Percentiles rank a stretch among this genome's conserved stretches.
These are phyloP conservation scores for Leiothrix lutea DNA, from an alignment of 2,113 vertebrate species.

Conservation along the genomic window DNA sequence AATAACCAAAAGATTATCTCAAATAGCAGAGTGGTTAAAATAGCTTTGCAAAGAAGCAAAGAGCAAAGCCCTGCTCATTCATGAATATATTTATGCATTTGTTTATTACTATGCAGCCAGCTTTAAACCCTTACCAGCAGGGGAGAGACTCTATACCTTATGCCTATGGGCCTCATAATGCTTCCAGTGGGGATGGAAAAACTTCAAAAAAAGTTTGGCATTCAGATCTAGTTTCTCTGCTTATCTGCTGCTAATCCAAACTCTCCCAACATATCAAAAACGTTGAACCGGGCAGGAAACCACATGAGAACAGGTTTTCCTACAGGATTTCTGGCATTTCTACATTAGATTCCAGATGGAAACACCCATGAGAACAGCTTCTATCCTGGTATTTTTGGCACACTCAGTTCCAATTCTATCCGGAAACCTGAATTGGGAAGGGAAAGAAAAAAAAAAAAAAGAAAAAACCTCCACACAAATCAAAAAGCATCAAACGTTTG, in stretches of 20 bases:
- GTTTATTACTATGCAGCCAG: constrained; percentile 52
- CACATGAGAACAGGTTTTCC: constrained; percentile 71
- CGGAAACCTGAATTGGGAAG: constrained; percentile 51
- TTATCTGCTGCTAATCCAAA: constrained; percentile 67
- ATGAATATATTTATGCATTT: constrained; percentile 46
- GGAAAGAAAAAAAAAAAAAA: neutral
- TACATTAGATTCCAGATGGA: constrained; percentile 70
- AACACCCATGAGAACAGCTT: constrained; percentile 71
- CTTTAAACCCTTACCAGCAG: constrained; percentile 32
- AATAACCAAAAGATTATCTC: neutral
- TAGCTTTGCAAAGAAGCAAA: constrained; percentile 25
- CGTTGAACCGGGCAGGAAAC: constrained; percentile 60
- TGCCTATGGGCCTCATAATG: constrained; percentile 27
- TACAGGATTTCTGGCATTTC: constrained; percentile 69
- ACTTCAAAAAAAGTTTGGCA: constrained; percentile 60
- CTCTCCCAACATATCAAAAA: constrained; percentile 68
- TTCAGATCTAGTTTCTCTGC: constrained; percentile 49
- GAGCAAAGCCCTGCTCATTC: constrained; percentile 19
- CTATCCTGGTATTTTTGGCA: constrained; percentile 69
- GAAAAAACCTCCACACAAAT: neutral
- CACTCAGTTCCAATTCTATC: constrained; percentile 45
- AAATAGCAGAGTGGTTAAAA: constrained; percentile 18
- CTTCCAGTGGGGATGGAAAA: constrained; percentile 56
- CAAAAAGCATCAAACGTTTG: neutral
- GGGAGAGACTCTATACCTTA: constrained; percentile 39